Base-by-base conservation (phyloP, 2,888 invertebrate genomes). In the Sphinx pinastri region DNA sequence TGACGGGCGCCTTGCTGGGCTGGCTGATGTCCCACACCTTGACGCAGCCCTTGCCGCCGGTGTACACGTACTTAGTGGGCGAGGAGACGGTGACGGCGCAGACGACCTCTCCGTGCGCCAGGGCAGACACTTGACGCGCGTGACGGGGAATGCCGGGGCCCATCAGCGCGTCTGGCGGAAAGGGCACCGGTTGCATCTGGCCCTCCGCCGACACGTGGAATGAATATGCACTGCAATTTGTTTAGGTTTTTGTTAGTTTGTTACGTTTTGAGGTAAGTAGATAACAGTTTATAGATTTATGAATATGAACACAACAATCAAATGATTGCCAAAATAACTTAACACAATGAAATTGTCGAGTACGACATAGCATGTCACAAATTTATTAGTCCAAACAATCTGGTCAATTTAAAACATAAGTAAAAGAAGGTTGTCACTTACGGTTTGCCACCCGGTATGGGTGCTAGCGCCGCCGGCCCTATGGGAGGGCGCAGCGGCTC, bases 11-110 rank as follows among this genome's bases (percentile, higher is more conserved):
- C 88, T 98, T 98, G 74, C 96, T 97, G 47, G 98, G 97, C 87
- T 98, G 98, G 90, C 97, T 97, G 89, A 98, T 98, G 93, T 99
- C 98, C 99, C 99, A 99, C 72, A 99, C 98, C 93, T 99, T 99
- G 79, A 99, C 99, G 93, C 99, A 98, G 74, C 99, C 99, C 93
- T 98, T 99, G 80, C 98, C 99, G 66, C 98, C 99, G 4, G 99
- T 99, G 94, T 99, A 99, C 68, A 98, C 98, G 91, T 98, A 97
- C 88, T 97, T 97, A 68, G 98, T 98, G 72, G 98, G 98, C 90
- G 98, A 98, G 74, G 98, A 98, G 82, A 99, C 98, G 72, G 99
- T 99, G 68, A 99, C 99, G 54, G 99, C 99, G 92, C 99, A 99
- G 45, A 99, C 99, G 71, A 99, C 99, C 81, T 99, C 99, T 49